Base-by-base conservation (phyloP, 2,888 invertebrate genomes). In the Agonum fuliginosum region DNA sequence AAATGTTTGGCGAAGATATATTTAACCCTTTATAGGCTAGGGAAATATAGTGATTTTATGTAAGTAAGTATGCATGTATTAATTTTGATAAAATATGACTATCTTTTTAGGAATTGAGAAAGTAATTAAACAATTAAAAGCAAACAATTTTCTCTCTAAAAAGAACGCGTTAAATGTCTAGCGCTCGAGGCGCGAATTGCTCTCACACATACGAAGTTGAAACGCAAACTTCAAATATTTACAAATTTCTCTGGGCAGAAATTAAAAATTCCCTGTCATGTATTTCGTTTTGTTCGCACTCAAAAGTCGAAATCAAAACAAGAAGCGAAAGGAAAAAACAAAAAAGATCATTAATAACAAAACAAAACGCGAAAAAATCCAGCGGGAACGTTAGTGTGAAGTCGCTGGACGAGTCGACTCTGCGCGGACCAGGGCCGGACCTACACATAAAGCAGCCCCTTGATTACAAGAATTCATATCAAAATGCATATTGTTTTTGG, bases 341-440 rank as follows among this genome's bases (percentile, higher is more conserved):
- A 77, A 77, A 70, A 70, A 41, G 70, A 77, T 77, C 77, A 77
- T 77, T 77, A 70, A 77, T 77, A 77, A 77, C 58, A 70, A 77
- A 69, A 77, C 76, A 76, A 69, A 69, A 77, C 37, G 51, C 19
- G 77, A 77, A 74, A 74, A 74, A 74, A 65, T 65, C 17, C 62
- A 27, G 17, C 41, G 46, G 43, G 54, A 74, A 74, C 74, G 74
- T 74, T 46, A 54, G 43, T 74, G 58, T 65, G 74, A 74, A 62
- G 74, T 74, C 75, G 46, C 19, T 46, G 37, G 51, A 54, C 37
- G 54, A 34, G 58, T 65, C 67, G 75, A 67, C 41, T 43, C 22
- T 22, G 12, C 46, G n/a, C 3, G 46, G n/a, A n/a, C n/a, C n/a
- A 8, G 34, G 6, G 34, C n/a, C n/a, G n/a, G n/a, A n/a, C n/a